Evolutionary conservation across 2,888 invertebrate genomes (phyloP).

Genomic region (Mamestra brassicae): DNA sequence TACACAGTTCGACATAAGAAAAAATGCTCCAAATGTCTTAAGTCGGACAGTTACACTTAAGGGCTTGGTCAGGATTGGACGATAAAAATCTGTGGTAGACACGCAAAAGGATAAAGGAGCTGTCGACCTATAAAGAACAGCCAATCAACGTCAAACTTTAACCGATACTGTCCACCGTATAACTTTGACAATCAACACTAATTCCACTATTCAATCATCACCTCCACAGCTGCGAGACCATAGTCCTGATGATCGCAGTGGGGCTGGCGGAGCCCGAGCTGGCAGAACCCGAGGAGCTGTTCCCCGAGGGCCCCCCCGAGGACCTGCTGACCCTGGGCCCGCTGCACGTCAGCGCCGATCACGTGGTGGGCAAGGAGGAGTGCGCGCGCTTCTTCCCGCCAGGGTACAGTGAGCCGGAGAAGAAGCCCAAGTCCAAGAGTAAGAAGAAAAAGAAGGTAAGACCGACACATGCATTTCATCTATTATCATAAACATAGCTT

Average conservation of each 20-base stretch:
- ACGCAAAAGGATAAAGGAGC: too few relatives aligned
- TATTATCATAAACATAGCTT: neutral
- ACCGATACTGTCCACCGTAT: neutral
- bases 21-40: too few relatives aligned
- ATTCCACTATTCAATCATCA: neutral
- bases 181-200: neutral
- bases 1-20: too few relatives aligned
- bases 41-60: too few relatives aligned
- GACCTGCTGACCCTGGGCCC: conserved; percentile 92
- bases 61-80: too few relatives aligned
- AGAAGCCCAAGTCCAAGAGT: conserved; percentile 82
- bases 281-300: conserved; percentile 91
- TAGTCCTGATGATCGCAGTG: conserved; percentile 93
- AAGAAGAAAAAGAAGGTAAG: conserved; percentile 90
- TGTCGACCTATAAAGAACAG: neutral
- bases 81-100: too few relatives aligned
- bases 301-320: conserved; percentile 92
- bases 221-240: conserved; percentile 91
- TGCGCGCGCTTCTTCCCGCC: conserved; percentile 93
- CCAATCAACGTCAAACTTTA: neutral
- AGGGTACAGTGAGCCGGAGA: conserved; percentile 91
- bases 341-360: conserved; percentile 93
- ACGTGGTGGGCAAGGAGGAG: conserved; percentile 92
- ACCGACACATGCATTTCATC: neutral
- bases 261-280: conserved; percentile 92